phyloP scores from a whole-genome alignment of 2,888 invertebrate species.

The Helicoverpa assulta region DNA sequence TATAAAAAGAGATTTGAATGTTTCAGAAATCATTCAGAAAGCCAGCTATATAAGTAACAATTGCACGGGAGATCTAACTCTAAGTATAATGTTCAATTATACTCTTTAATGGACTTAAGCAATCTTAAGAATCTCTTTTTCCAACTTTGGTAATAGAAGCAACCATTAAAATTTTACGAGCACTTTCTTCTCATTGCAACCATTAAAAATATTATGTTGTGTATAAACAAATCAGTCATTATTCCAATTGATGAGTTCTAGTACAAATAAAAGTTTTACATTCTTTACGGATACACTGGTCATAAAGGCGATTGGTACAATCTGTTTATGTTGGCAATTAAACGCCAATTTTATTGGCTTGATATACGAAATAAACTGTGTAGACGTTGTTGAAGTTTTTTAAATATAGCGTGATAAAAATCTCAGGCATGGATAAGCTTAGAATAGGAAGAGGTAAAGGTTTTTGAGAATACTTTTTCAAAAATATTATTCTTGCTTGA shows the following conservation, averaged over 20 bases:
- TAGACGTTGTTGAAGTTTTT: not conserved
- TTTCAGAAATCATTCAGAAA: too few relatives aligned
- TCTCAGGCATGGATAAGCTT: not conserved
- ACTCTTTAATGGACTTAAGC: not conserved
- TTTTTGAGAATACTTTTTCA: not conserved
- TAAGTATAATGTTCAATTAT: not conserved
- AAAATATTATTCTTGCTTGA: too few relatives aligned
- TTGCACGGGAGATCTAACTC: too few relatives aligned
- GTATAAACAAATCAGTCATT: constrained; percentile 45
- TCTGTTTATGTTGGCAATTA: constrained; percentile 43
- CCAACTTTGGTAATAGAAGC: constrained; percentile 8
- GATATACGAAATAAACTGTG: constrained; percentile 5
- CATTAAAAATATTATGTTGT: constrained; percentile 54
- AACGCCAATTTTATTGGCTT: constrained; percentile 23
- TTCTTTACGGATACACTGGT: constrained; percentile 18
- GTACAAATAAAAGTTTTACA: constrained; percentile 45
- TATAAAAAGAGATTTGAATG: too few relatives aligned
- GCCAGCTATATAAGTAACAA: too few relatives aligned
- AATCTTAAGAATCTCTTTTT: not conserved
- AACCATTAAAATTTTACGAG: constrained; percentile 35
- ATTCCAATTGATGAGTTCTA: constrained; percentile 43
- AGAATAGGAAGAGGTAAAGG: not conserved
- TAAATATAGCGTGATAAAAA: not conserved
- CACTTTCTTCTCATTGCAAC: constrained; percentile 42
- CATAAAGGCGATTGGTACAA: constrained; percentile 29